Evolutionary conservation across 2,797 vertebrate species (phyloP).

Genomic region (Melanotaenia boesemani): DNA sequence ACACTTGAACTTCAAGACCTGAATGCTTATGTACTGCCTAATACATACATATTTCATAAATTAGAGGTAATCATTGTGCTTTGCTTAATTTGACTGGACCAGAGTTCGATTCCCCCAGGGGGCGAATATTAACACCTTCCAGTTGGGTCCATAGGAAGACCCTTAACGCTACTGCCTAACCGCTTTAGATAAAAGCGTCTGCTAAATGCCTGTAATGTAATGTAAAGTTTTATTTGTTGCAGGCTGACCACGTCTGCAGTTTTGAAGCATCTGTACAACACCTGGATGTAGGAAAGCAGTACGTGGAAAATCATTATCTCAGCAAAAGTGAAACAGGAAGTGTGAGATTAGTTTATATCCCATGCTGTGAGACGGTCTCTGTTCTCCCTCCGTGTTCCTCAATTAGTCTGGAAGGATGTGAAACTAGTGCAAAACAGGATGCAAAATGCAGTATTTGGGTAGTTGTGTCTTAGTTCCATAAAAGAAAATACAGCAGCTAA

Average conservation of each 20-base stretch:
- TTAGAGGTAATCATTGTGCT: neutral
- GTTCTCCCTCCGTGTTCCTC: constrained; percentile 69
- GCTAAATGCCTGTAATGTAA: too few relatives aligned
- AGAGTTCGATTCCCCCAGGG: too few relatives aligned
- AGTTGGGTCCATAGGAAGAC: too few relatives aligned
- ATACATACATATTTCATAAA: neutral
- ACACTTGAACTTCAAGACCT: neutral
- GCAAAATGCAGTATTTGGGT: constrained; percentile 7
- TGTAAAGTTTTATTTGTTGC: neutral
- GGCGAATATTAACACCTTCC: too few relatives aligned
- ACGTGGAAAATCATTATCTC: constrained; percentile 67
- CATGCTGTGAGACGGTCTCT: constrained; percentile 71
- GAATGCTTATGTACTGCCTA: neutral
- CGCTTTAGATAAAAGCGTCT: too few relatives aligned
- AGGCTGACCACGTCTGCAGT: constrained; percentile 56
- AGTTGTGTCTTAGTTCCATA: constrained; percentile 18
- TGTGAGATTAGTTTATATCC: constrained; percentile 46
- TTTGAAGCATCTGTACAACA: constrained; percentile 81
- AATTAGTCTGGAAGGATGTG: constrained; percentile 65
- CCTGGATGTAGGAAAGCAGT: constrained; percentile 56
- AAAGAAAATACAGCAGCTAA: constrained; percentile 30
- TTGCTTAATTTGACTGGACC: neutral
- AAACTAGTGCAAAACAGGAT: constrained; percentile 57
- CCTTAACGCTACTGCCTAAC: too few relatives aligned
- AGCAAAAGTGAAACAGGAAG: constrained; percentile 76